These are phyloP conservation scores for Eurytoma adleriae DNA, from an alignment of 2,888 invertebrate species.

Conservation along the genomic window DNA sequence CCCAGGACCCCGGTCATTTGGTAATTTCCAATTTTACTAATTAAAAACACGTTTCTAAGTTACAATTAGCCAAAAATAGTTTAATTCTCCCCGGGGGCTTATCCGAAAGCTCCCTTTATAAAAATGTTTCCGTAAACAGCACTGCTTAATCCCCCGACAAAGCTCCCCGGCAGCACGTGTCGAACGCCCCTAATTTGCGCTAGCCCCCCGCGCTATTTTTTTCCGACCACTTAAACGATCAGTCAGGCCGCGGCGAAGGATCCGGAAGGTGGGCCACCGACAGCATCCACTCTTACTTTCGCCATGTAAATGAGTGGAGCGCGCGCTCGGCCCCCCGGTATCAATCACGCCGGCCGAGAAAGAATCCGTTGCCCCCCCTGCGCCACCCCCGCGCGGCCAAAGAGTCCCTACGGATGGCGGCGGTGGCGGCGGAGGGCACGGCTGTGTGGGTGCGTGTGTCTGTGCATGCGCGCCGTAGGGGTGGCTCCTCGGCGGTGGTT, in stretches of 20 bases:
- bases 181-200: neutral
- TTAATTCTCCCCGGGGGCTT: no score
- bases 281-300: constrained; percentile 24
- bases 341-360: constrained; percentile 31
- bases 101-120: no score
- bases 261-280: neutral
- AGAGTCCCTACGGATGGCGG: neutral
- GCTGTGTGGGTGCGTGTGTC: neutral
- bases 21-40: no score
- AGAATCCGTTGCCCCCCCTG: constrained; percentile 24
- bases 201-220: constrained; percentile 22
- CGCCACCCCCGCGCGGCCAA: neutral
- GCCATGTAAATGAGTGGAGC: constrained; percentile 63
- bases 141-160: no score
- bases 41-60: no score
- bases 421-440: neutral
- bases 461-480: constrained; percentile 7
- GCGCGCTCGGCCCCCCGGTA: constrained; percentile 67
- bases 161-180: no score
- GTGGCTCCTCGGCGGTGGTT: constrained; percentile 36
- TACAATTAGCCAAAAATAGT: no score
- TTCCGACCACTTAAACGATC: constrained; percentile 26
- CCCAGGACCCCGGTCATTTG: no score
- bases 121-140: neutral
- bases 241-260: constrained; percentile 2